Evolutionary conservation across 2,113 vertebrate genomes (phyloP).

Genomic region (Cyanistes caeruleus): DNA sequence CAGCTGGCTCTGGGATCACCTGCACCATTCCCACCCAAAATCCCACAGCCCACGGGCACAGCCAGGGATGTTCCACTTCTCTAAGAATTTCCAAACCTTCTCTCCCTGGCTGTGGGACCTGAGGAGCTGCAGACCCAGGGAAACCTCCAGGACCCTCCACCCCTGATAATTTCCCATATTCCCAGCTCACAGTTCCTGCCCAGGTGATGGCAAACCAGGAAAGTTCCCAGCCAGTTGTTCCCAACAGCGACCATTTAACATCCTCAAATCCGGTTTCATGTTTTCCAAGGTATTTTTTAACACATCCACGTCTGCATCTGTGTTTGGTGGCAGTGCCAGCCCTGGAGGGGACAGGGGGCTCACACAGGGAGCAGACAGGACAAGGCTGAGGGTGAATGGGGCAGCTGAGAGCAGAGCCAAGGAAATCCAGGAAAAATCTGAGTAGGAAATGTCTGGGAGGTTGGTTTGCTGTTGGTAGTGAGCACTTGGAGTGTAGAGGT

Average conservation of each 20-base stretch:
- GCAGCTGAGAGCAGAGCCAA: not conserved
- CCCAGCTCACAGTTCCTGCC: not conserved
- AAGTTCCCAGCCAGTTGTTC: constrained; percentile 1
- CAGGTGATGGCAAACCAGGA: not conserved
- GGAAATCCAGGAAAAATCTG: not conserved
- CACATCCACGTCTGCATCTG: fast-evolving
- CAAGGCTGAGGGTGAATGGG: not conserved
- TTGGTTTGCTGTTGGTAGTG: not conserved
- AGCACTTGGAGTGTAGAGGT: not conserved
- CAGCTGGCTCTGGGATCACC: not conserved
- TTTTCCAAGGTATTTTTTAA: constrained; percentile 35
- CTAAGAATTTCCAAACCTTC: not conserved
- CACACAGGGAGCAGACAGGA: not conserved
- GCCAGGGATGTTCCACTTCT: fast-evolving
- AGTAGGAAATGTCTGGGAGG: not conserved
- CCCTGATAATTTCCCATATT: not conserved
- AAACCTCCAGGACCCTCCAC: not conserved
- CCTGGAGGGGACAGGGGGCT: not conserved
- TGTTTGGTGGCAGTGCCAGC: not conserved
- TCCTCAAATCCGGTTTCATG: not conserved
- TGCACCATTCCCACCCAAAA: not conserved
- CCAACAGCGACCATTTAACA: not conserved
- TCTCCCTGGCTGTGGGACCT: not conserved
- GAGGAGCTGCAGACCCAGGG: not conserved
- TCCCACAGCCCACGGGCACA: not conserved